Conservation (phyloP, 2,888 invertebrate genomes). For the Ametastegia equiseti region DNA sequence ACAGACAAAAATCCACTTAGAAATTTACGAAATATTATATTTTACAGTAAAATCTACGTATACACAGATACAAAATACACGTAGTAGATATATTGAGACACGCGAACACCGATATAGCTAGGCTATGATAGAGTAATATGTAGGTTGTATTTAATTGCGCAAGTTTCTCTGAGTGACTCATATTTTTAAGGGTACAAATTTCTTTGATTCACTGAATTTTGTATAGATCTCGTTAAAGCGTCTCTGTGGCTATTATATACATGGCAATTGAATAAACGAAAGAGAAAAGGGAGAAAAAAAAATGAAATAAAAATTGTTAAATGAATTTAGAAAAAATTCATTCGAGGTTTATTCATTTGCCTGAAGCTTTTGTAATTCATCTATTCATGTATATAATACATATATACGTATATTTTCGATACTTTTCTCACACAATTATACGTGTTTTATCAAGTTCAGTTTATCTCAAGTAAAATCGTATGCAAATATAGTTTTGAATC, state of each 20-base stretch:
- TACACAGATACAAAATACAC: slow-evolving; percentile 43
- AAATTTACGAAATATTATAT: slow-evolving; percentile 48
- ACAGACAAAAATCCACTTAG: slow-evolving; percentile 61
- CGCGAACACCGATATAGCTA: slow-evolving; percentile 68
- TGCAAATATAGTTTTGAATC: no score
- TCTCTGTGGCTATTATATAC: background rate
- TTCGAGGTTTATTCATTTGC: no score
- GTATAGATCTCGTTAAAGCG: background rate
- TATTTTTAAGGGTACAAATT: slow-evolving; percentile 52
- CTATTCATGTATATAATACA: background rate
- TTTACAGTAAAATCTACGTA: slow-evolving; percentile 46
- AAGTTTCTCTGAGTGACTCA: slow-evolving; percentile 68
- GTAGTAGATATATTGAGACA: slow-evolving; percentile 54
- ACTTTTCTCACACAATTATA: no score
- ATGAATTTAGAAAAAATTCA: no score
- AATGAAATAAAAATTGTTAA: no score
- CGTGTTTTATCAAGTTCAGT: no score
- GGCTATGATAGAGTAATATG: slow-evolving; percentile 73
- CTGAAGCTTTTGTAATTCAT: background rate
- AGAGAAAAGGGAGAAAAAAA: no score
- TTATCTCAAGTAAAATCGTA: no score
- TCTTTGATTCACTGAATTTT: background rate
- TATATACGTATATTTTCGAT: no score
- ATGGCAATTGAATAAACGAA: no score
- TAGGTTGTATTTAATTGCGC: slow-evolving; percentile 69